Evolutionary conservation across 2,888 invertebrate species (phyloP).

Genomic region (Morpho helenor): DNA sequence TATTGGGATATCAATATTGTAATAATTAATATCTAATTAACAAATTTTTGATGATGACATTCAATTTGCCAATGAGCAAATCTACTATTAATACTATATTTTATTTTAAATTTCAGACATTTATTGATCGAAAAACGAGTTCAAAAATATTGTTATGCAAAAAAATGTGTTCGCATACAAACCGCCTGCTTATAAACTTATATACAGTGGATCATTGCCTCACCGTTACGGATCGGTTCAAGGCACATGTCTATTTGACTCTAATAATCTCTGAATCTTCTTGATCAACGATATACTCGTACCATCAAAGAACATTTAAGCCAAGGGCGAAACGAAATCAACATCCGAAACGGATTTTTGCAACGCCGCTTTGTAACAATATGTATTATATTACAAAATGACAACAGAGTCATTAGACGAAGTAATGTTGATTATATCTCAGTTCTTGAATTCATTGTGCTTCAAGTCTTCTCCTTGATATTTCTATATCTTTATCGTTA

Average conservation of each 20-base stretch:
- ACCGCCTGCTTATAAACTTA: too few species aligned
- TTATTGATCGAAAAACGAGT: too few species aligned
- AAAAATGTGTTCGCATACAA: too few species aligned
- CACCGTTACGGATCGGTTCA: conserved; percentile 13
- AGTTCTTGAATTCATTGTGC: background rate
- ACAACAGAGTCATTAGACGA: conserved; percentile 8
- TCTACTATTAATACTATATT: too few species aligned
- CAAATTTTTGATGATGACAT: background rate
- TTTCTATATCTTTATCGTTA: too few species aligned
- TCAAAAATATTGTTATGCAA: too few species aligned
- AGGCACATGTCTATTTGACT: conserved; percentile 17
- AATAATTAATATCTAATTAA: conserved; percentile 19
- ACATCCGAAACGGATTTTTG: conserved; percentile 25
- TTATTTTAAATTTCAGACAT: too few species aligned
- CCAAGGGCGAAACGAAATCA: conserved; percentile 27
- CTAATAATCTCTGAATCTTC: conserved; percentile 14
- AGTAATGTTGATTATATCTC: conserved; percentile 11
- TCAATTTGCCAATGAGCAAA: too few species aligned
- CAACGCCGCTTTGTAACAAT: conserved; percentile 16
- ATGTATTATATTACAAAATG: conserved; percentile 17
- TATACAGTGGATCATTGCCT: conserved; percentile 3
- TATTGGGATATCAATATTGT: conserved; percentile 26
- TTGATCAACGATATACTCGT: conserved; percentile 14
- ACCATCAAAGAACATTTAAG: conserved; percentile 26
- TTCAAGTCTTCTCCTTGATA: background rate